Evolutionary conservation across 2,797 vertebrate species (phyloP).

Genomic region (Catostomus latipinnis): DNA sequence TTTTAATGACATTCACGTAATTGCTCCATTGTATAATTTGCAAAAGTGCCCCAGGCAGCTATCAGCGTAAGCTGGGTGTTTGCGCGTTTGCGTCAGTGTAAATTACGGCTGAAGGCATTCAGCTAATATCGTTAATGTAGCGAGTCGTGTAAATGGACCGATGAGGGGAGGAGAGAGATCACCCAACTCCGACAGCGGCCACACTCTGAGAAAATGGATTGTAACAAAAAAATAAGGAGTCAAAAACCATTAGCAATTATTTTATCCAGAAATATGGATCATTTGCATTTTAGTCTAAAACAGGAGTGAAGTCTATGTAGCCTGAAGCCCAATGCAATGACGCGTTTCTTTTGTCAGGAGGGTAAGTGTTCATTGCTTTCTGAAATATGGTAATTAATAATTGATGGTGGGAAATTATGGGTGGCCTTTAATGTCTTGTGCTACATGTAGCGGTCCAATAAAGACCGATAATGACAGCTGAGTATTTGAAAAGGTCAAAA

Average conservation of each 20-base stretch:
- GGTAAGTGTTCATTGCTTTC: slow-evolving; percentile 26
- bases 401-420: slow-evolving; percentile 22
- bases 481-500: background rate
- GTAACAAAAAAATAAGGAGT: slow-evolving; percentile 2
- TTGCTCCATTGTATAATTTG: slow-evolving; percentile 46
- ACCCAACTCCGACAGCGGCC: slow-evolving; percentile 20
- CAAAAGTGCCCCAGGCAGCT: slow-evolving; percentile 40
- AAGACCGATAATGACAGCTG: background rate
- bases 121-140: slow-evolving; percentile 45
- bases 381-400: slow-evolving; percentile 35
- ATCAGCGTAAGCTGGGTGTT: slow-evolving; percentile 34
- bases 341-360: slow-evolving; percentile 33
- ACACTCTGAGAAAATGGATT: slow-evolving; percentile 34
- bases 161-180: slow-evolving; percentile 29
- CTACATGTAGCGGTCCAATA: background rate
- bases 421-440: slow-evolving; percentile 14
- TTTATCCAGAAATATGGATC: slow-evolving; percentile 30
- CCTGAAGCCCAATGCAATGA: slow-evolving; percentile 15
- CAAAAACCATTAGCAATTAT: slow-evolving; percentile 43
- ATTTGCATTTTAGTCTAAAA: slow-evolving; percentile 50
- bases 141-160: slow-evolving; percentile 40
- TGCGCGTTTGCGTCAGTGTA: slow-evolving; percentile 43
- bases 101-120: slow-evolving; percentile 52
- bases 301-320: slow-evolving; percentile 31
- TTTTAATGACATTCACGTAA: slow-evolving; percentile 43